Conservation (phyloP, 2,888 invertebrate genomes). For the Cylloceria caligata region DNA sequence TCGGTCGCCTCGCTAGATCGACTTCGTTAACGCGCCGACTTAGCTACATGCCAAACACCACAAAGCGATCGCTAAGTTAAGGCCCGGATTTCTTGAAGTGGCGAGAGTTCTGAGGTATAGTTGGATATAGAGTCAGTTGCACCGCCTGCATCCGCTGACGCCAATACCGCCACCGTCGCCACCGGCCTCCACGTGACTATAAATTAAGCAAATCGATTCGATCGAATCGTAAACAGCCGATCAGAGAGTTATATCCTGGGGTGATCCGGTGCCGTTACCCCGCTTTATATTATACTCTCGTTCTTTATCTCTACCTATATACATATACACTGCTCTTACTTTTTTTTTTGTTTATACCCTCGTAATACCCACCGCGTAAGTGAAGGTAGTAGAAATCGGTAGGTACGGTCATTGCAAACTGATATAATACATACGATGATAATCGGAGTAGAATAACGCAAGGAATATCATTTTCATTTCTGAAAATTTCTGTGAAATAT, state of each 20-base stretch:
- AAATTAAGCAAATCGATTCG: constrained; percentile 75
- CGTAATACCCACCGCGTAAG: neutral
- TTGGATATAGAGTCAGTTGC: constrained; percentile 34
- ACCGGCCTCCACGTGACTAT: constrained; percentile 66
- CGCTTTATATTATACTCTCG: constrained; percentile 37
- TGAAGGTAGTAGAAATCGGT: constrained; percentile 6
- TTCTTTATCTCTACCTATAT: neutral
- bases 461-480: constrained; percentile 29
- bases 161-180: neutral
- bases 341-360: neutral
- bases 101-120: constrained; percentile 18
- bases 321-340: neutral
- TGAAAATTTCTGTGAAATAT: neutral
- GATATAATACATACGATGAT: constrained; percentile 19
- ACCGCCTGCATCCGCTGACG: constrained; percentile 28
- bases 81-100: constrained; percentile 47
- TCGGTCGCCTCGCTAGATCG: constrained; percentile 38
- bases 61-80: constrained; percentile 26
- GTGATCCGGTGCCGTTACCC: constrained; percentile 39
- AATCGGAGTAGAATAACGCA: neutral
- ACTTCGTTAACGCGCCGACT: constrained; percentile 72
- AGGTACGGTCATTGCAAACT: neutral
- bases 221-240: constrained; percentile 73
- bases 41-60: constrained; percentile 13
- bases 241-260: constrained; percentile 28